Conservation (phyloP, 1,140 invertebrate species). For the Akabosia matsudoensis region DNA sequence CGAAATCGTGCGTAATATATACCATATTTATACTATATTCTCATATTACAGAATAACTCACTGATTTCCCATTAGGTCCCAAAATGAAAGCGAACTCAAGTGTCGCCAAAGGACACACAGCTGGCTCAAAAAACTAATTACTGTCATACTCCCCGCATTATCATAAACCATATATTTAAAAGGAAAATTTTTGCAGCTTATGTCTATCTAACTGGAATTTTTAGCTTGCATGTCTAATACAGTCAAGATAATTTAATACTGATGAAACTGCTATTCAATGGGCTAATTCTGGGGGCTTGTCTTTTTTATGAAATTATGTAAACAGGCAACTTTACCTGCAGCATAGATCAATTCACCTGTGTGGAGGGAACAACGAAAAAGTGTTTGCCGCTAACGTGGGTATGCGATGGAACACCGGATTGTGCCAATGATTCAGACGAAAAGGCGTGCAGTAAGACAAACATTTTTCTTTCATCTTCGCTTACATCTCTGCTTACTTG, state of each 20-base stretch:
- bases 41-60: too few species aligned
- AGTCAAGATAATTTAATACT: neutral
- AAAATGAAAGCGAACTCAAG: too few species aligned
- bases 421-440: neutral
- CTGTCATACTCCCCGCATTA: neutral
- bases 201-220: neutral
- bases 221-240: neutral
- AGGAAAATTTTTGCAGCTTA: neutral
- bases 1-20: too few species aligned
- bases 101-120: neutral
- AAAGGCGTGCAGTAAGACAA: neutral
- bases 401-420: constrained; percentile 71
- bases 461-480: neutral
- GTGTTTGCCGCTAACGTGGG: constrained; percentile 85
- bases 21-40: too few species aligned
- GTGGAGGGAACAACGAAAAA: constrained; percentile 66
- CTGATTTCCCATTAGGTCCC: too few species aligned
- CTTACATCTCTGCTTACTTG: neutral
- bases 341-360: constrained; percentile 81
- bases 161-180: neutral
- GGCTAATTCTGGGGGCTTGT: neutral
- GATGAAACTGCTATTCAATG: neutral
- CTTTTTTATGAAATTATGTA: constrained; percentile 40
- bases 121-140: neutral
- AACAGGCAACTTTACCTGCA: constrained; percentile 73